phyloP scores from a whole-genome alignment of 2,113 vertebrate genomes.

The Calidris pugnax region DNA sequence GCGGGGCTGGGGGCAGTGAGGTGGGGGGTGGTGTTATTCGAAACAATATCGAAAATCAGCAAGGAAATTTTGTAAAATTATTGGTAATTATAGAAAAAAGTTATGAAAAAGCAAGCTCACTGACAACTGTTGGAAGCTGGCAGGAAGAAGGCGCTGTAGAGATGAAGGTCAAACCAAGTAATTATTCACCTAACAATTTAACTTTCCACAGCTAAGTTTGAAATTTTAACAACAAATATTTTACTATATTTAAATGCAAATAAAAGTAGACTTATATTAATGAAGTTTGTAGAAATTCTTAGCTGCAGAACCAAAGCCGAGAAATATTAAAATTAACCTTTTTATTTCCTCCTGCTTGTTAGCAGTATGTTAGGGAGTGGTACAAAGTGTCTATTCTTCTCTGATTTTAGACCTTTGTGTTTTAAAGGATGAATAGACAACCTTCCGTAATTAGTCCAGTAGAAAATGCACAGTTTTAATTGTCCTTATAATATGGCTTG shows the following conservation, averaged over 20 bases:
- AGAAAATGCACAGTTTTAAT: not conserved
- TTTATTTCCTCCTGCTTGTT: not conserved
- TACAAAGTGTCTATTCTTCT: not conserved
- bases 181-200: not conserved
- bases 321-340: not conserved
- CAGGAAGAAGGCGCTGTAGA: not conserved
- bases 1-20: too few relatives aligned
- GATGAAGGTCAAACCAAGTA: not conserved
- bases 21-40: too few relatives aligned
- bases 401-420: not conserved
- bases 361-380: not conserved
- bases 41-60: not conserved
- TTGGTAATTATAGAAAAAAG: not conserved
- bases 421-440: not conserved
- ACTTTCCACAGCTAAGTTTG: not conserved
- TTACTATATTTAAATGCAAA: not conserved
- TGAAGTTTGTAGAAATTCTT: not conserved
- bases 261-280: not conserved
- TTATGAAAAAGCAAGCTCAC: not conserved
- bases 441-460: not conserved
- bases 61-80: not conserved
- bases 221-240: not conserved
- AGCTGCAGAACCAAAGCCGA: not conserved
- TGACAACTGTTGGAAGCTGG: not conserved
- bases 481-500: not conserved